Evolutionary conservation across 2,888 invertebrate species (phyloP).

Genomic region (Apotomis capreana): DNA sequence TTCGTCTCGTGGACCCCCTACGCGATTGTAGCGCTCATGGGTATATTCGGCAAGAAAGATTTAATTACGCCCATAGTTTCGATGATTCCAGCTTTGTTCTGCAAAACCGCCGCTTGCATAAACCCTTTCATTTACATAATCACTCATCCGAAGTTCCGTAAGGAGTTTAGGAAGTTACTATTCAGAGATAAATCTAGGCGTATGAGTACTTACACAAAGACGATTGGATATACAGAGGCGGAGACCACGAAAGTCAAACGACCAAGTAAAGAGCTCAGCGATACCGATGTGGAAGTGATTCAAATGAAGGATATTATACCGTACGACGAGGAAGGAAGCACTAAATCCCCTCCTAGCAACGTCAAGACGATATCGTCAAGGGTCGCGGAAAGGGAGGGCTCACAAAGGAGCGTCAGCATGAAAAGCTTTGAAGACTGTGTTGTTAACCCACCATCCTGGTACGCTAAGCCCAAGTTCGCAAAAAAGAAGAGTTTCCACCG

Average conservation of each 20-base stretch:
- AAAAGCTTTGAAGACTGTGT: slow-evolving; percentile 69
- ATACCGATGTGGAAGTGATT: slow-evolving; percentile 80
- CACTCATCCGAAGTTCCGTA: slow-evolving; percentile 89
- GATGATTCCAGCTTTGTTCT: slow-evolving; percentile 91
- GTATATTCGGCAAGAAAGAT: slow-evolving; percentile 86
- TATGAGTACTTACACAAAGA: slow-evolving; percentile 69
- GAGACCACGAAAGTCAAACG: slow-evolving; percentile 61
- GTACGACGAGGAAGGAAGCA: slow-evolving; percentile 56
- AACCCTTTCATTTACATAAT: slow-evolving; percentile 92
- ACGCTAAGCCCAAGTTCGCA: slow-evolving; percentile 78
- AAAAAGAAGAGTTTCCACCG: slow-evolving; percentile 77
- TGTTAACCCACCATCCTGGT: slow-evolving; percentile 80
- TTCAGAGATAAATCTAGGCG: slow-evolving; percentile 70
- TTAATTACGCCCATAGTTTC: slow-evolving; percentile 87
- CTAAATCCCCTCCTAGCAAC: slow-evolving; percentile 47
- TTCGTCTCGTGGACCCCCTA: slow-evolving; percentile 93
- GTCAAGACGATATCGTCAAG: slow-evolving; percentile 68
- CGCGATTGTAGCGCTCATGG: slow-evolving; percentile 88
- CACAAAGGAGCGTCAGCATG: slow-evolving; percentile 63
- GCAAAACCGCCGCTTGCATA: slow-evolving; percentile 91
- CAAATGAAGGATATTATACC: slow-evolving; percentile 79
- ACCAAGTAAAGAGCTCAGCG: slow-evolving; percentile 73
- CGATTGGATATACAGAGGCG: slow-evolving; percentile 64
- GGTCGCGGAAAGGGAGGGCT: slow-evolving; percentile 64
- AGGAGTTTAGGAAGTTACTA: slow-evolving; percentile 81